A percentile compares a stretch with the other conserved stretches of the same genome.
Conservation (phyloP, 1,140 invertebrate species). For the Glomeris maerens region DNA sequence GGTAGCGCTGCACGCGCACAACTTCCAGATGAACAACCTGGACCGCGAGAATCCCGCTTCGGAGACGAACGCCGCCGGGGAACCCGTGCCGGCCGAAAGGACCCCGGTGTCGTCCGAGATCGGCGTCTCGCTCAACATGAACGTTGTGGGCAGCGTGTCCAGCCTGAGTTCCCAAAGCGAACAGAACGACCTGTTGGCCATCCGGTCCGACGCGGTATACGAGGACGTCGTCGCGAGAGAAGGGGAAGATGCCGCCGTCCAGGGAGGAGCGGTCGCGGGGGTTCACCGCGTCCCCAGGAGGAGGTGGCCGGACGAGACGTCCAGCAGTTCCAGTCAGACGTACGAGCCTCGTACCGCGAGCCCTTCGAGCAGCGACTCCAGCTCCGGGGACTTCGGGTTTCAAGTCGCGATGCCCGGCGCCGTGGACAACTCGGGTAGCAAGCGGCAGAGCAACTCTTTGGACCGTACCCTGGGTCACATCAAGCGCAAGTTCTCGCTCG, state of each 20-base stretch:
- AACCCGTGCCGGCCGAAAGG: no score
- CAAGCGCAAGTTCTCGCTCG: background rate
- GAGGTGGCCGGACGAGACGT: no score
- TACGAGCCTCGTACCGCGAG: slow-evolving; percentile 18
- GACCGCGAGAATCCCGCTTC: no score
- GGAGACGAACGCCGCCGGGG: no score
- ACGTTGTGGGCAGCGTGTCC: slow-evolving; percentile 7
- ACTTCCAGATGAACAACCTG: slow-evolving; percentile 11
- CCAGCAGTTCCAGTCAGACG: slow-evolving; percentile 18
- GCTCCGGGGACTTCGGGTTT: slow-evolving; percentile 19
- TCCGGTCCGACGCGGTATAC: slow-evolving; percentile 11
- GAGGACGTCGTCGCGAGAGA: no score
- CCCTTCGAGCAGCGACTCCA: slow-evolving; percentile 20
- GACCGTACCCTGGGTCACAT: slow-evolving; percentile 2
- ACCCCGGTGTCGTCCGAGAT: no score
- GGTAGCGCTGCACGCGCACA: background rate
- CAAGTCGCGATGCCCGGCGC: background rate
- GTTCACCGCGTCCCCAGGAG: slow-evolving; percentile 11
- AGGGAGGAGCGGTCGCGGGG: no score
- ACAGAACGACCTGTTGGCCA: background rate
- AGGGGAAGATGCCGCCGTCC: background rate
- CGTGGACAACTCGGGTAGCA: background rate
- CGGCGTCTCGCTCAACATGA: slow-evolving; percentile 1
- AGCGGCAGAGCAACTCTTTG: slow-evolving; percentile 1
- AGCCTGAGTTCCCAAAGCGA: slow-evolving; percentile 11